A percentile compares a stretch with the other conserved stretches of the same genome.
Conservation (phyloP, 2,113 vertebrate genomes). For the Pycnonotus jocosus region DNA sequence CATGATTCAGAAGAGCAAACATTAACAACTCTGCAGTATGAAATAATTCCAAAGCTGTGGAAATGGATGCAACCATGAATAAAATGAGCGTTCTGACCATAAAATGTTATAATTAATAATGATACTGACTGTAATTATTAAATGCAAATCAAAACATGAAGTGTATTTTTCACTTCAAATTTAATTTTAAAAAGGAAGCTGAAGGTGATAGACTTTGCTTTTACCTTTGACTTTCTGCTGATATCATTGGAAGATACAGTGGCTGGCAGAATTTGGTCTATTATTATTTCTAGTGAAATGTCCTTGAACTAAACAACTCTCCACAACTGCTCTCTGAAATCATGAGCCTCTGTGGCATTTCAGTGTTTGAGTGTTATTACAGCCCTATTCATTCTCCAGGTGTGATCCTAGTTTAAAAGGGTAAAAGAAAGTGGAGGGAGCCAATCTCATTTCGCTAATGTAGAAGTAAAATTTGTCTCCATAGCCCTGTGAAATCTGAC, state of each 20-base stretch:
- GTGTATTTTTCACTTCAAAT: background rate
- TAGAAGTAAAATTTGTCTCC: background rate
- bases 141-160: background rate
- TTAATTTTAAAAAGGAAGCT: background rate
- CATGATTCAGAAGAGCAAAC: conserved; percentile 5
- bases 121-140: background rate
- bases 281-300: background rate
- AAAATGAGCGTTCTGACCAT: background rate
- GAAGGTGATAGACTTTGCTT: background rate
- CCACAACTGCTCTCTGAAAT: background rate
- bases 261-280: background rate
- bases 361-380: conserved; percentile 13
- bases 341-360: background rate
- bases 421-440: background rate
- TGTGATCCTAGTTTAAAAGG: background rate
- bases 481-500: background rate
- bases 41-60: background rate
- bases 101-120: background rate
- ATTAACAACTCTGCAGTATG: background rate
- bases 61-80: background rate
- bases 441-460: background rate
- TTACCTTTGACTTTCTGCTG: background rate
- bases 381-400: background rate
- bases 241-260: background rate
- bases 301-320: background rate